phyloP scores from a whole-genome alignment of 53 echinoderm and acorn worm species.

The Henricia sp. region DNA sequence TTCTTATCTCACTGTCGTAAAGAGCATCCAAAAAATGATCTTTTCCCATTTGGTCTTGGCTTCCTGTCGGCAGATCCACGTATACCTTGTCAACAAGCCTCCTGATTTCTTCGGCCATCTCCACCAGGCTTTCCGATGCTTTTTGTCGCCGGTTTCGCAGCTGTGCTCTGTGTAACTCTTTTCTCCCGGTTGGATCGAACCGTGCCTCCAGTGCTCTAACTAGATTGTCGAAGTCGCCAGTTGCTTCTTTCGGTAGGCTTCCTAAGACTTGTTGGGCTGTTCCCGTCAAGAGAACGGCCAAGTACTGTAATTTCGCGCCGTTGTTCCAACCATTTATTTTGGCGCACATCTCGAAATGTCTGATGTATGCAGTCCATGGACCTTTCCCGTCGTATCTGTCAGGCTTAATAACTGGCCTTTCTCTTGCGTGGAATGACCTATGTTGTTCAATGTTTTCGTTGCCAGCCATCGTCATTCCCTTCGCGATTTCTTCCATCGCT shows the following conservation, averaged over 20 bases:
- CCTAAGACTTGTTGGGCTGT: slow-evolving; percentile 38
- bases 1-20: slow-evolving; percentile 35
- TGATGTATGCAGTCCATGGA: slow-evolving; percentile 47
- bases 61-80: not conserved
- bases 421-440: not conserved
- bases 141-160: slow-evolving; percentile 27
- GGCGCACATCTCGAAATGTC: slow-evolving; percentile 60
- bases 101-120: slow-evolving; percentile 35
- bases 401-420: slow-evolving; percentile 34
- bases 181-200: slow-evolving; percentile 38
- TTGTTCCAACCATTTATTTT: slow-evolving; percentile 44
- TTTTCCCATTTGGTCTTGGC: slow-evolving; percentile 28
- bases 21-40: slow-evolving; percentile 63
- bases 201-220: slow-evolving; percentile 40
- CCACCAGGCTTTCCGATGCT: slow-evolving; percentile 34
- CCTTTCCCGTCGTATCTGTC: slow-evolving; percentile 47
- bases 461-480: not conserved
- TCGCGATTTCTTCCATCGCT: not conserved
- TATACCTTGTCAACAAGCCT: slow-evolving; percentile 40
- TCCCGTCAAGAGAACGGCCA: slow-evolving; percentile 41
- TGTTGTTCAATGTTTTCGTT: not conserved
- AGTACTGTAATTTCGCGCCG: slow-evolving; percentile 29
- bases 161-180: slow-evolving; percentile 39
- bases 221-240: slow-evolving; percentile 1
- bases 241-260: not conserved